phyloP scores from a whole-genome alignment of 1,140 invertebrate species.

The Drosophila tristis region DNA sequence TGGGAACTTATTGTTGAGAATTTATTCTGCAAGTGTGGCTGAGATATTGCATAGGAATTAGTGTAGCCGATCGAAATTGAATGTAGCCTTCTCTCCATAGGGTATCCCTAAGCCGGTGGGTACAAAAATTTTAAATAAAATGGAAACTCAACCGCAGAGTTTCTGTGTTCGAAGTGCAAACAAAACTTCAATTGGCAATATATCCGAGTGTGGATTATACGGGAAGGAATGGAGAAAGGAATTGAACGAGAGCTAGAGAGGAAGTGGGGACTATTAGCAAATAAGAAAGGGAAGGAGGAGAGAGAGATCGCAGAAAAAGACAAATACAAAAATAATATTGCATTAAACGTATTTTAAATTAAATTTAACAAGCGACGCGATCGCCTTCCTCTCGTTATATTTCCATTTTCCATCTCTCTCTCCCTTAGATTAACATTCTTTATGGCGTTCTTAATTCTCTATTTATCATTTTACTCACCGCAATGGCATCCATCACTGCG shows the following conservation, averaged over 20 bases:
- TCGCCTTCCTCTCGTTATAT: not conserved
- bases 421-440: not conserved
- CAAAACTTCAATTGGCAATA: conserved; percentile 70
- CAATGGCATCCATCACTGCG: conserved; percentile 83
- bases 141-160: conserved; percentile 57
- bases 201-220: not conserved
- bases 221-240: not conserved
- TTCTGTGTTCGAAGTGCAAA: conserved; percentile 70
- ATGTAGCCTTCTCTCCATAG: not conserved
- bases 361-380: conserved; percentile 52
- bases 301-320: conserved; percentile 22
- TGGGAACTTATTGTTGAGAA: too few species aligned
- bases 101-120: not conserved
- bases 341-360: conserved; percentile 57
- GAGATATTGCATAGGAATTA: too few species aligned
- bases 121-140: not conserved
- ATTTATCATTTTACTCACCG: conserved; percentile 70
- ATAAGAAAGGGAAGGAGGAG: not conserved
- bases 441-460: not conserved
- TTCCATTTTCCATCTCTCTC: not conserved
- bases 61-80: too few species aligned
- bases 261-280: too few species aligned
- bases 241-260: not conserved
- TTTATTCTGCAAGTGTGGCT: too few species aligned
- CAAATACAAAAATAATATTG: conserved; percentile 21